These are phyloP conservation scores for Zalophus californianus DNA, from an alignment of 2,797 vertebrate species.

Conservation along the genomic window DNA sequence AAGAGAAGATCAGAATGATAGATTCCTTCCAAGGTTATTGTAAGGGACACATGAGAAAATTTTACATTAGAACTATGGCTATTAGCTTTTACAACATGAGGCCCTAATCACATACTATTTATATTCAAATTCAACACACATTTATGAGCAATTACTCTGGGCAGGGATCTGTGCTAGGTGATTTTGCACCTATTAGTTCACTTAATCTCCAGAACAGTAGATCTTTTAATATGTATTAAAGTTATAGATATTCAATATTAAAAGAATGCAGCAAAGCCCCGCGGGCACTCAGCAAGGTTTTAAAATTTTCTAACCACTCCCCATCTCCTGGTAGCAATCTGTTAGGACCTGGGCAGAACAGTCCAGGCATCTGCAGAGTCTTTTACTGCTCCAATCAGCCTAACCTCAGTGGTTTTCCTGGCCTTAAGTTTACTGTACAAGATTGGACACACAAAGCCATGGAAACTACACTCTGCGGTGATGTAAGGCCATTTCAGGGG, in stretches of 20 bases:
- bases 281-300: neutral
- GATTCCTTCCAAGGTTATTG: neutral
- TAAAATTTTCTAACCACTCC: neutral
- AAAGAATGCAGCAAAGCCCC: neutral
- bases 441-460: neutral
- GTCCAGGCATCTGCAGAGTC: neutral
- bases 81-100: neutral
- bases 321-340: neutral
- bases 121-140: constrained; percentile 18
- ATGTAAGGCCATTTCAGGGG: neutral
- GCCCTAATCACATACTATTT: neutral
- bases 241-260: neutral
- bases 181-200: neutral
- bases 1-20: neutral
- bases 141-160: neutral
- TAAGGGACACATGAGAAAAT: neutral
- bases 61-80: neutral
- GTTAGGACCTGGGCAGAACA: neutral
- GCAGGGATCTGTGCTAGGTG: neutral
- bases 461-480: neutral
- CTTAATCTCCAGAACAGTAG: neutral
- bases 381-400: neutral
- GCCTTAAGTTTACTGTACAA: neutral
- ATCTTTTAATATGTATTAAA: constrained; percentile 21
- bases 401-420: neutral